Conservation (phyloP, 2,888 invertebrate species). For the Homarus gammarus region DNA sequence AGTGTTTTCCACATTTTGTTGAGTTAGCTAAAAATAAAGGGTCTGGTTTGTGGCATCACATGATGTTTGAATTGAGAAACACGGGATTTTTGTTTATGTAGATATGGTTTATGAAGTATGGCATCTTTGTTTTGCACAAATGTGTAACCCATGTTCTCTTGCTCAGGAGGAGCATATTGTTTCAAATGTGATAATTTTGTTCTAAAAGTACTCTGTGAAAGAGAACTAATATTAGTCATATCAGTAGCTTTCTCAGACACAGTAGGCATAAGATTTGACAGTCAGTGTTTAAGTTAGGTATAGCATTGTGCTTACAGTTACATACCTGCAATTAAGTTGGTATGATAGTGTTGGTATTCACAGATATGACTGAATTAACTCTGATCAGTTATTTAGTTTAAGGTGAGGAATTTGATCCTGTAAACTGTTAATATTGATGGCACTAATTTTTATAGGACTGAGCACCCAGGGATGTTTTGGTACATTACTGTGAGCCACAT, state of each 20-base stretch:
- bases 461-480: conserved; percentile 9
- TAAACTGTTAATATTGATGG: not conserved
- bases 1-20: not conserved
- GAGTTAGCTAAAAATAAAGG: not conserved
- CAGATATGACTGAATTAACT: conserved; percentile 5
- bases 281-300: conserved; percentile 36
- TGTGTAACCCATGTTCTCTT: conserved; percentile 14
- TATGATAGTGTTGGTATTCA: not conserved
- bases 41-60: not conserved
- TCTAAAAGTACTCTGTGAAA: conserved; percentile 3
- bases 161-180: conserved; percentile 26
- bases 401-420: conserved; percentile 13
- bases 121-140: conserved; percentile 22
- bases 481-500: not conserved
- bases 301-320: conserved; percentile 30
- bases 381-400: not conserved
- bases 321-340: conserved; percentile 12
- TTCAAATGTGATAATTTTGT: conserved; percentile 34
- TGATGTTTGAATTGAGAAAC: not conserved
- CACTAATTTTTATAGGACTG: conserved; percentile 7
- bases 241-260: conserved; percentile 25
- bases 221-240: conserved; percentile 48
- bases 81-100: not conserved
- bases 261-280: conserved; percentile 38
- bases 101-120: not conserved